Evolutionary conservation across 2,888 invertebrate species (phyloP).

Genomic region (Syrphus vitripennis): DNA sequence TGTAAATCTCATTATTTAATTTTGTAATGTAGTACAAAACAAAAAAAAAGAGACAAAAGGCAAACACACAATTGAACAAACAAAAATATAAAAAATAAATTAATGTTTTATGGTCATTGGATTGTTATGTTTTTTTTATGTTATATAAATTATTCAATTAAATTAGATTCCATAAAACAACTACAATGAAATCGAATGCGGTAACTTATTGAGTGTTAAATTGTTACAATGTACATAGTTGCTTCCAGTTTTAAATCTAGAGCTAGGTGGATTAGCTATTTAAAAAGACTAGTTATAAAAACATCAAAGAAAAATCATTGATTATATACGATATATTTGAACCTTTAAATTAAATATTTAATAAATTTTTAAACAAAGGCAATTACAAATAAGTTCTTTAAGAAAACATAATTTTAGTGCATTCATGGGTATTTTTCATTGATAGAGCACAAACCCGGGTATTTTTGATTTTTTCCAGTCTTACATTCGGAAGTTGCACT

Average conservation of each 20-base stretch:
- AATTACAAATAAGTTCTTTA: too few relatives aligned
- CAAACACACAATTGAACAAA: conserved; percentile 12
- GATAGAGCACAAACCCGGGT: conserved; percentile 53
- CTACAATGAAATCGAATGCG: too few relatives aligned
- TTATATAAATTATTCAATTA: background rate
- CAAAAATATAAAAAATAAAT: conserved; percentile 40
- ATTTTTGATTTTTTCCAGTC: conserved; percentile 54
- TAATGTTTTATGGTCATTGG: conserved; percentile 50
- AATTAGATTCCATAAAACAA: too few relatives aligned
- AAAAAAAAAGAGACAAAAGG: conserved; percentile 17
- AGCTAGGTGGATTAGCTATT: too few relatives aligned
- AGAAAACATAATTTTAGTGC: background rate
- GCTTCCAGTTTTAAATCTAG: too few relatives aligned
- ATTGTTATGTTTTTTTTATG: background rate
- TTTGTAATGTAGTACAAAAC: conserved; percentile 70
- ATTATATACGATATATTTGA: too few relatives aligned
- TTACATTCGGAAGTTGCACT: conserved; percentile 58
- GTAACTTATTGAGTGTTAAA: too few relatives aligned
- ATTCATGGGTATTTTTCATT: conserved; percentile 42
- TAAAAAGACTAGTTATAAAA: too few relatives aligned
- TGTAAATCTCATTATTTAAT: conserved; percentile 62
- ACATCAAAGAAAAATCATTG: too few relatives aligned
- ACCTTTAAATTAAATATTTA: too few relatives aligned
- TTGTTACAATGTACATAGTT: too few relatives aligned
- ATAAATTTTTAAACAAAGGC: background rate